Base-by-base conservation (phyloP, 2,888 invertebrate species). In the Trissoscelio sp. region DNA sequence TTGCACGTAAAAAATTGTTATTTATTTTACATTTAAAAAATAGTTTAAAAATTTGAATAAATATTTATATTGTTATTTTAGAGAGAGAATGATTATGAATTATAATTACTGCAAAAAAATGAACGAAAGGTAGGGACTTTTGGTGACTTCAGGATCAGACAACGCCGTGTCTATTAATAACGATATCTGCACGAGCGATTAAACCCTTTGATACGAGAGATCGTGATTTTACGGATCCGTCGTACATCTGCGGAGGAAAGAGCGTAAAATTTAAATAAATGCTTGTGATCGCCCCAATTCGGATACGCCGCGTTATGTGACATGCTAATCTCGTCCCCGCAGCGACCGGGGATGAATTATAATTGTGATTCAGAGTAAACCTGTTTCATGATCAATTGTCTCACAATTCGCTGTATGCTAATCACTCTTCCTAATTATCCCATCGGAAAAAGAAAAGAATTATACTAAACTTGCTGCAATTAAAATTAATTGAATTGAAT, bases 241-340 rank as follows among this genome's bases (percentile, higher is more conserved):
- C 58, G 74, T 81, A 81, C 88, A 88, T 89, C 87, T 88, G 87
- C 86, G 81, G 67, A 77, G 85, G 87, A 86, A 85, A 85, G 84
- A 88, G 90, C 90, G 90, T 90, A 88, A 90, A 91, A 91, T 91
- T 90, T 89, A 83, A 91, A 91, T 90, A 89, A 91, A 91, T 88
- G 89, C 86, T 75, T 77, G 83, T 77, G 80, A 83, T 83, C 86
- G 83, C 83, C 78, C 87, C 79, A 77, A 64, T 83, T 81, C 83
- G 85, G 89, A 85, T 84, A 89, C 88, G 90, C 83, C 69, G 72
- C 85, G 86, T 90, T 89, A 89, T 79, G 85, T 89, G 88, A 90
- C 90, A 90, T 90, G 89, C 89, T 90, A 90, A 90, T 90, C 88
- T 87, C 81, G 82, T 72, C 83, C 83, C 83, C 72, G 74, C 73